Percentiles rank a stretch among this genome's conserved stretches.
phyloP scores from a whole-genome alignment of 2,888 invertebrate genomes.

The Idaea dimidiata region DNA sequence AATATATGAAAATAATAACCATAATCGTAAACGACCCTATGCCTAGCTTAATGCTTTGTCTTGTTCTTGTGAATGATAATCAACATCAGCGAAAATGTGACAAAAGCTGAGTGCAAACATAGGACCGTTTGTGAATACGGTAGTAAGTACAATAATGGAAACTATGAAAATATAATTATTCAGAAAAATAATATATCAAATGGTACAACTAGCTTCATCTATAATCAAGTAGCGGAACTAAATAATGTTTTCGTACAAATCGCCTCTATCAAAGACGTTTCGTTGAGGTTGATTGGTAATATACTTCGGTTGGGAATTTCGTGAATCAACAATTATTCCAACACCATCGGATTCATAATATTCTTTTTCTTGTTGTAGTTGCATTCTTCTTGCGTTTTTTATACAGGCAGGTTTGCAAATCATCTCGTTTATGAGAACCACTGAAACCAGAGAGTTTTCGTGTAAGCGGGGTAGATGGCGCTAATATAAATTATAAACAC shows the following conservation, averaged over 20 bases:
- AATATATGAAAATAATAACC: too few relatives aligned
- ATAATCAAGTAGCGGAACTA: constrained; percentile 3
- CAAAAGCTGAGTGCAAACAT: too few relatives aligned
- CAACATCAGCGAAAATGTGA: too few relatives aligned
- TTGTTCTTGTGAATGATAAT: too few relatives aligned
- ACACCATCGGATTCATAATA: neutral
- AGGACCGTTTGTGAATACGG: too few relatives aligned
- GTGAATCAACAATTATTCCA: neutral
- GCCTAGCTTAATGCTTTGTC: too few relatives aligned
- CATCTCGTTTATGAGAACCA: neutral
- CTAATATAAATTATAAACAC: neutral
- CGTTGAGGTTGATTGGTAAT: neutral
- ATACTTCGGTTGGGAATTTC: neutral
- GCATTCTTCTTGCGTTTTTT: constrained; percentile 4
- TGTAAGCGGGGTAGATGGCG: neutral
- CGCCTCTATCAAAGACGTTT: neutral
- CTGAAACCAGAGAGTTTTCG: neutral
- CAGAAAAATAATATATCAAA: neutral
- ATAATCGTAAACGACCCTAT: too few relatives aligned
- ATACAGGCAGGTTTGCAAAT: constrained; percentile 7
- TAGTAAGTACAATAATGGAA: too few relatives aligned
- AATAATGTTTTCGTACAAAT: neutral
- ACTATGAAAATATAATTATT: too few relatives aligned
- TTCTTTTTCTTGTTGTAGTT: neutral
- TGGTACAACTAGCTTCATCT: neutral